These are phyloP conservation scores for Actenoides hombroni DNA, from an alignment of 2,113 vertebrate species.

Conservation along the genomic window DNA sequence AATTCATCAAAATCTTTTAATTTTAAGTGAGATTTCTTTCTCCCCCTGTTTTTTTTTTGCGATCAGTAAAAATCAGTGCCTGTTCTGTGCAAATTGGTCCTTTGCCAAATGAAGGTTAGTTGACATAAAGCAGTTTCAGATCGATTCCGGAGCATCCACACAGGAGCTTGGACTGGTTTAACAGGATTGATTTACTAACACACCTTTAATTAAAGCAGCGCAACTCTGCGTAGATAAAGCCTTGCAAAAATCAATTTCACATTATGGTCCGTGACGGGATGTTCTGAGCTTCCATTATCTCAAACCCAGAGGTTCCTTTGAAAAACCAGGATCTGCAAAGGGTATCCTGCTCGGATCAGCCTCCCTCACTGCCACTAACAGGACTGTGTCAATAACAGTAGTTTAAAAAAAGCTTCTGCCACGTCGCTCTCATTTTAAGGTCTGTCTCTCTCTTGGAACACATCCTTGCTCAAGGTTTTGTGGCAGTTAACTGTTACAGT, in stretches of 20 bases:
- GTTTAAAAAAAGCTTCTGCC: neutral
- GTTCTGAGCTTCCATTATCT: slow-evolving; percentile 58
- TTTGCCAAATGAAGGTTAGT: neutral
- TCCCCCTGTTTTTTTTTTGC: neutral
- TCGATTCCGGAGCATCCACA: slow-evolving; percentile 25
- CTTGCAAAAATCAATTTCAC: slow-evolving; percentile 56
- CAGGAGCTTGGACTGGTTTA: slow-evolving; percentile 44
- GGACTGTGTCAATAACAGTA: neutral
- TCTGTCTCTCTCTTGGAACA: neutral
- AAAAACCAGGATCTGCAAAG: slow-evolving; percentile 22
- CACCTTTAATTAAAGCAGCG: slow-evolving; percentile 57
- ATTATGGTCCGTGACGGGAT: slow-evolving; percentile 46
- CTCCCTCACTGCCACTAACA: neutral
- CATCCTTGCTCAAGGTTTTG: neutral
- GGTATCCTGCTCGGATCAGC: slow-evolving; percentile 9
- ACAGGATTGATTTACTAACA: slow-evolving; percentile 42
- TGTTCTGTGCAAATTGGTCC: neutral
- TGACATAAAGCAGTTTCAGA: slow-evolving; percentile 28
- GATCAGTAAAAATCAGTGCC: neutral
- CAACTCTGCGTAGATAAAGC: slow-evolving; percentile 33
- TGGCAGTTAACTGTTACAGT: neutral
- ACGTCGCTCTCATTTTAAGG: neutral
- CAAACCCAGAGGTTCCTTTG: slow-evolving; percentile 16
- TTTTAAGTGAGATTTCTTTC: neutral
- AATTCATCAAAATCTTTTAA: neutral